Base-by-base conservation (phyloP, 2,113 vertebrate species). In the Echinops telfairi region DNA sequence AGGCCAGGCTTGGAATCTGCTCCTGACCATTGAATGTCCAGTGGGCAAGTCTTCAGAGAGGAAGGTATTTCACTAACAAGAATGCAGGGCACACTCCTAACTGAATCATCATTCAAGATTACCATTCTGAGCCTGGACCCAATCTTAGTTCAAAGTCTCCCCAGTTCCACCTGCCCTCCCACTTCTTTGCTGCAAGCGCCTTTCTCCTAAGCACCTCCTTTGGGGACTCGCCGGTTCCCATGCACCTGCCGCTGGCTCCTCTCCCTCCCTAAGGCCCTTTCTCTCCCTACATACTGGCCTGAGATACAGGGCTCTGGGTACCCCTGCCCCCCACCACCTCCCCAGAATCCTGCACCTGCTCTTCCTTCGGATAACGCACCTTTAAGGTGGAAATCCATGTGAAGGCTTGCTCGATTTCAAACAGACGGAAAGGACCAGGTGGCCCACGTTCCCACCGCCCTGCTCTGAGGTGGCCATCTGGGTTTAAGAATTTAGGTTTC, bases 381-480 rank as follows among this genome's bases (percentile, higher is more conserved):
- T 38, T 6, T 36, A 73, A 36, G 19, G 19, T 20, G 1, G 17
- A 23, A 87, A 70, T 36, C 73, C 1, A 6, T 43, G 3, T n/a
- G 64, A 88, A 82, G 17, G 31, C 80, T 31, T 2, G 25, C 76
- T 33, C 31, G 40, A 27, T 53, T 64, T 58, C 64, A 20, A 83
- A 75, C 9, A 29, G 33, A 64, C 43, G 6, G 2, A 36, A 60
- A 33, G 22, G n/a, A 83, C 58, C 4, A 9, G n/a, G 64, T 43
- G 71, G 17, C 9, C 25, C 31, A 3, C 19, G 10, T 25, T 6
- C 33, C 40, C n/a, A 47, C 7, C 64, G 17, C 71, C 6, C 6
- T 31, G 27, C 43, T 29, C 27, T 7, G 6, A 43, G 0, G 2
- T 0, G 1, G 60, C 73, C 25, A n/a, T 20, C n/a, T 9, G 20